Conservation (phyloP, 2,888 invertebrate species). For the Hipparchia semele region DNA sequence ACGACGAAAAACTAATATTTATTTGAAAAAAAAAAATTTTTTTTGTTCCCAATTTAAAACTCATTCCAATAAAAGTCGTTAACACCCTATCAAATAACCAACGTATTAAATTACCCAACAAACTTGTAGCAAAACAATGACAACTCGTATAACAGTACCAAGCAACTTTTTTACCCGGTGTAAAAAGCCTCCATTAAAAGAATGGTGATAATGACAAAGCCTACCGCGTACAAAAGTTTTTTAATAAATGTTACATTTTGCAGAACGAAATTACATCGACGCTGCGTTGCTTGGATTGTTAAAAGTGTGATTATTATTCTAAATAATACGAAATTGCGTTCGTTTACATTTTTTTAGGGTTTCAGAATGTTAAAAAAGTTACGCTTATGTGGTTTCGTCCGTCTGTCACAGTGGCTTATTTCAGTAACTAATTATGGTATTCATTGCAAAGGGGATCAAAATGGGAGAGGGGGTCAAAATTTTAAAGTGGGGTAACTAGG, state of each 20-base stretch:
- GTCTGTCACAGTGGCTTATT: too few relatives aligned
- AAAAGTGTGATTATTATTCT: background rate
- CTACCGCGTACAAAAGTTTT: slow-evolving; percentile 16
- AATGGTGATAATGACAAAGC: slow-evolving; percentile 21
- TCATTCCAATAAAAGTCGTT: background rate
- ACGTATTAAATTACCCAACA: slow-evolving; percentile 17
- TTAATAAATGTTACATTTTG: slow-evolving; percentile 11
- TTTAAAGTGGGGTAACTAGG: too few relatives aligned
- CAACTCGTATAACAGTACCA: slow-evolving; percentile 9
- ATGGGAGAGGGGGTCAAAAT: too few relatives aligned
- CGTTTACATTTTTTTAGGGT: background rate
- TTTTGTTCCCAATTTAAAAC: background rate
- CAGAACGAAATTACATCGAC: slow-evolving; percentile 13
- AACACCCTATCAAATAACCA: slow-evolving; percentile 2
- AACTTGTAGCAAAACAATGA: slow-evolving; percentile 16
- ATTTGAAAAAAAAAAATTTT: background rate
- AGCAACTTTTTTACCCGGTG: slow-evolving; percentile 19
- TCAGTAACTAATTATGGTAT: too few relatives aligned
- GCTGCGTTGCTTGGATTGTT: background rate
- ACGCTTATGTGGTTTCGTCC: too few relatives aligned
- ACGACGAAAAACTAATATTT: too few relatives aligned
- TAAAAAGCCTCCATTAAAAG: slow-evolving; percentile 20
- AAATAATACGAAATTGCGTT: background rate
- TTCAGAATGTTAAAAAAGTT: background rate
- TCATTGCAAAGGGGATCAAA: too few relatives aligned